Evolutionary conservation across 2,888 invertebrate genomes (phyloP).

Genomic region (Geophilus truncorum): DNA sequence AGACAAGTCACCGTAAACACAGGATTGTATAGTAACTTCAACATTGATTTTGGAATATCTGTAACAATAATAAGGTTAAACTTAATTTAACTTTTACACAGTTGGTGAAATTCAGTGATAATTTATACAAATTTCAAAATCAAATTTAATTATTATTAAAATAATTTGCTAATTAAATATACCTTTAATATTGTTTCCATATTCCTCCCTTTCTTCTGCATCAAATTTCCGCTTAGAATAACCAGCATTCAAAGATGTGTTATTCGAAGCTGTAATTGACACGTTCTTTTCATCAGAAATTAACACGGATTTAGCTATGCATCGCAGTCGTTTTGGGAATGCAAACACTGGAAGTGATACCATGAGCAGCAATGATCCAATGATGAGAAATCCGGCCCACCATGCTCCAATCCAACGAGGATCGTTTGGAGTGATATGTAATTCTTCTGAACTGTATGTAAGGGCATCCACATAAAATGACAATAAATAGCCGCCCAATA

Average conservation of each 20-base stretch:
- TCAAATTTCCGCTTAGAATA: constrained; percentile 52
- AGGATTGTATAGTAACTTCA: constrained; percentile 82
- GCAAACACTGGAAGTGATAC: constrained; percentile 89
- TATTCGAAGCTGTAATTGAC: not conserved
- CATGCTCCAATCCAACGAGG: constrained; percentile 88
- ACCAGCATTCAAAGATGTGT: not conserved
- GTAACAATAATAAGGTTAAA: constrained; percentile 43
- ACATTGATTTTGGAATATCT: constrained; percentile 90
- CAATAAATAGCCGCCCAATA: constrained; percentile 83
- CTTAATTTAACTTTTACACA: too few species aligned
- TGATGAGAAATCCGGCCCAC: constrained; percentile 93
- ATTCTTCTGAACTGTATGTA: constrained; percentile 49
- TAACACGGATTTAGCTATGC: constrained; percentile 30
- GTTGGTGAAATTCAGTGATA: too few species aligned
- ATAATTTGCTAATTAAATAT: too few species aligned
- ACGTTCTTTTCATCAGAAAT: constrained; percentile 22
- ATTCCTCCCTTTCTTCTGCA: constrained; percentile 45
- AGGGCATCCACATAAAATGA: constrained; percentile 90
- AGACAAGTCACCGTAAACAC: constrained; percentile 88
- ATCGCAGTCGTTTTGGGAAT: constrained; percentile 67
- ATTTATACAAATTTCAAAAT: too few species aligned
- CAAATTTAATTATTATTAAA: too few species aligned
- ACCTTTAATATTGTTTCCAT: constrained; percentile 78
- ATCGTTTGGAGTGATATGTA: constrained; percentile 60
- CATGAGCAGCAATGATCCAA: constrained; percentile 74